phyloP scores from a whole-genome alignment of 2,888 invertebrate species.

The Lucinisca nassula region DNA sequence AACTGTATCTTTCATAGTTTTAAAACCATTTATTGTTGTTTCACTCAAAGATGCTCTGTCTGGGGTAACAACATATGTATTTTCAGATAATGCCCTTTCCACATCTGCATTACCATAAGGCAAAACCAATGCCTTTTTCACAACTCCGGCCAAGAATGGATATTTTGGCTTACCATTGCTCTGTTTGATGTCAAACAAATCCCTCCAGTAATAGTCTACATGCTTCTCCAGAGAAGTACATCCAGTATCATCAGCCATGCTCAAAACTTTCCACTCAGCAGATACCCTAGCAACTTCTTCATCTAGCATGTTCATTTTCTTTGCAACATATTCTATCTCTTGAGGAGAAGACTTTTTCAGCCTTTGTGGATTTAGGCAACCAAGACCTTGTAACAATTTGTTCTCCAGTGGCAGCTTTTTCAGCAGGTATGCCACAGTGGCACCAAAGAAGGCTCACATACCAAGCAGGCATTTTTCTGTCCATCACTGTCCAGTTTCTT shows the following conservation, averaged over 20 bases:
- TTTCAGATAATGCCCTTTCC: conserved; percentile 31
- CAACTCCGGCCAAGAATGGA: background rate
- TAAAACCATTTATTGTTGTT: background rate
- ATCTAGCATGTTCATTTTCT: background rate
- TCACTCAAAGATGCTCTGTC: background rate
- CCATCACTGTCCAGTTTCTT: conserved; percentile 24
- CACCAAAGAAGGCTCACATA: conserved; percentile 8
- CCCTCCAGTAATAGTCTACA: background rate
- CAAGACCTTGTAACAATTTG: background rate
- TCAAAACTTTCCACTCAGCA: too few relatives aligned
- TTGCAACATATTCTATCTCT: background rate
- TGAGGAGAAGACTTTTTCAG: background rate
- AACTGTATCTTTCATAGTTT: background rate
- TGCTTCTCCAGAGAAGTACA: background rate
- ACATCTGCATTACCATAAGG: conserved; percentile 58
- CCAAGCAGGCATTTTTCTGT: background rate
- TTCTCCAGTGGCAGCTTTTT: conserved; percentile 6
- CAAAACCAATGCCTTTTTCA: conserved; percentile 44
- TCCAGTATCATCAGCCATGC: background rate
- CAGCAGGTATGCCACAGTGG: background rate
- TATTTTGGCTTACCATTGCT: too few relatives aligned
- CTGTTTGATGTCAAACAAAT: too few relatives aligned
- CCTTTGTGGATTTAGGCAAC: background rate
- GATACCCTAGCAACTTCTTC: too few relatives aligned
- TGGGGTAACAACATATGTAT: background rate